Base-by-base conservation (phyloP, 1,140 invertebrate species). In the Cydia splendana region DNA sequence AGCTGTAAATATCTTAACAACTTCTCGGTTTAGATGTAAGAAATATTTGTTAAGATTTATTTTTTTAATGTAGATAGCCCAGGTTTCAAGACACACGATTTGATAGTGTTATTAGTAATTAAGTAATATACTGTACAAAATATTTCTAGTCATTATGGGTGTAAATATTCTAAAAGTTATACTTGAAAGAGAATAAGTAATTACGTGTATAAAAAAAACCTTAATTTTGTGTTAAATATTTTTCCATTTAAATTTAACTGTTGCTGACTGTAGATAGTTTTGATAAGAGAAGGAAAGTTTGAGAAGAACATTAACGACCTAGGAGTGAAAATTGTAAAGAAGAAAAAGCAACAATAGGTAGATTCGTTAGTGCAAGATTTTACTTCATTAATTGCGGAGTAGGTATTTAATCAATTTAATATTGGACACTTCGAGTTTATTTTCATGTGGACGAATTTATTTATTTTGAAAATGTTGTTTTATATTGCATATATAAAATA, bases 31-130 rank as follows among this genome's bases (percentile, higher is more conserved):
- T 75, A 57, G 15, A 6, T 71, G 34, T 81, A 80, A 79, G 57
- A 78, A 80, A 77, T 84, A 82, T 79, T 78, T 51, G 65, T 80
- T 87, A 86, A 86, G 81, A 87, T 81, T 91, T 92, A 92, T 92
- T 92, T 92, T 92, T 92, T 81, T 92, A 92, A 88, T 82, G 78
- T 83, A 87, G 80, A 81, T 76, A 75, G 81, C 81, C 81, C 83
- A 86, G 86, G 87, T 91, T 89, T 89, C 86, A 83, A 77, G 80
- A 87, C 87, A 88, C 83, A 90, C 87, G 89, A 89, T 78, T 78
- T 75, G 80, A 80, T 57, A 69, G 76, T 79, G 79, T 78, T 76
- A 79, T 48, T 48, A 13, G 13, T 34, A 53, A 53, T 24, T 53
- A 75, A 45, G 48, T 62, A 24, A 24, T 71, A 15, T 71, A 78